These are phyloP conservation scores for Molorchus minor DNA, from an alignment of 2,888 invertebrate species.

Conservation along the genomic window DNA sequence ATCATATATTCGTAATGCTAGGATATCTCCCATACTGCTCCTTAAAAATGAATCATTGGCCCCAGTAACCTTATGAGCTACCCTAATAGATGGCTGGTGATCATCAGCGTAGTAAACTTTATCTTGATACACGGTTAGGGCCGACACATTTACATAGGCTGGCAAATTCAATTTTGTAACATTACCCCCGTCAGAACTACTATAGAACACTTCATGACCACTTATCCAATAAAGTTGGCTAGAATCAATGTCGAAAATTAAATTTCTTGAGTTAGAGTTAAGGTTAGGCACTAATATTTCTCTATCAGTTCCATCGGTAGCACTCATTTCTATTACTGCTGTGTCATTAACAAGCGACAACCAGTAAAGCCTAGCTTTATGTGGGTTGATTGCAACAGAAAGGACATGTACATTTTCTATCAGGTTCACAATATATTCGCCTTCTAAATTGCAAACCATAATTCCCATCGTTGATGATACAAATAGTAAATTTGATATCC, in stretches of 20 bases:
- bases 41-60: conserved; percentile 62
- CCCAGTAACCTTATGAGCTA: conserved; percentile 70
- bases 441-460: conserved; percentile 75
- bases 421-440: conserved; percentile 70
- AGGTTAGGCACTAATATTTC: conserved; percentile 51
- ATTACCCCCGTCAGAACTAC: conserved; percentile 50
- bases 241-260: conserved; percentile 53
- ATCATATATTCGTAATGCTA: conserved; percentile 77
- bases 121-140: conserved; percentile 73
- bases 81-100: conserved; percentile 70
- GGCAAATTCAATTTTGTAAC: conserved; percentile 53
- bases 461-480: conserved; percentile 73
- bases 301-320: conserved; percentile 72
- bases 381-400: conserved; percentile 77
- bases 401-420: conserved; percentile 65
- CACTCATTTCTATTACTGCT: conserved; percentile 67
- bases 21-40: conserved; percentile 64
- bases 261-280: conserved; percentile 54
- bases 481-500: conserved; percentile 80
- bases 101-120: conserved; percentile 77
- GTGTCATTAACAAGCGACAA: conserved; percentile 52
- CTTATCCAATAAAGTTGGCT: conserved; percentile 76
- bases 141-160: conserved; percentile 66
- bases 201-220: conserved; percentile 67
- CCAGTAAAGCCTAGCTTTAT: conserved; percentile 68